Conservation (phyloP, 2,797 vertebrate species). For the Parambassis ranga region DNA sequence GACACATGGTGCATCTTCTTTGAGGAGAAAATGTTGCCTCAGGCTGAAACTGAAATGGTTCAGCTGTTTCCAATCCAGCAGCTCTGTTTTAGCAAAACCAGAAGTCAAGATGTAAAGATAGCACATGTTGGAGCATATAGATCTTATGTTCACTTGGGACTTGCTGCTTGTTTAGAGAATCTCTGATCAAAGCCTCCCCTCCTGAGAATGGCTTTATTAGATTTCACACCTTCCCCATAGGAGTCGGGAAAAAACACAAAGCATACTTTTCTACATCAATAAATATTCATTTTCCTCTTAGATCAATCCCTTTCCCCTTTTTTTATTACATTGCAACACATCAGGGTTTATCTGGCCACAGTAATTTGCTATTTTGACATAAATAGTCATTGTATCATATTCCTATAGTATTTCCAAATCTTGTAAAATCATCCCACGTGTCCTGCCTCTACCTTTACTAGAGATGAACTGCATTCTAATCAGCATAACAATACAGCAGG, state of each 20-base stretch:
- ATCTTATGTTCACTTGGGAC: constrained; percentile 75
- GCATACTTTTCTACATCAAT: constrained; percentile 78
- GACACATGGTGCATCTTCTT: constrained; percentile 57
- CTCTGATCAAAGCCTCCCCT: constrained; percentile 80
- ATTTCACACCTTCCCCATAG: constrained; percentile 79
- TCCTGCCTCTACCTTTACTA: constrained; percentile 34
- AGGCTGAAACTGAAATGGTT: constrained; percentile 75
- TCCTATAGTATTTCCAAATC: constrained; percentile 28
- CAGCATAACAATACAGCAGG: constrained; percentile 66
- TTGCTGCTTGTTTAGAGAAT: constrained; percentile 81
- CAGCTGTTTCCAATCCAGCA: constrained; percentile 84
- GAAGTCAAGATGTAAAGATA: constrained; percentile 79
- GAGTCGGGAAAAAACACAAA: constrained; percentile 76
- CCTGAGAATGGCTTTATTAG: constrained; percentile 82
- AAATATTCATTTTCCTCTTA: constrained; percentile 74
- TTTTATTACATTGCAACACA: constrained; percentile 50
- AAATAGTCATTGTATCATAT: constrained; percentile 61
- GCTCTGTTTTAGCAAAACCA: constrained; percentile 75
- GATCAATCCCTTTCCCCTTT: constrained; percentile 67
- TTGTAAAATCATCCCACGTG: constrained; percentile 9
- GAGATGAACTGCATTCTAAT: constrained; percentile 76
- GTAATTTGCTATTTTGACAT: constrained; percentile 47
- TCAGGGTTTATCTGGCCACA: constrained; percentile 43
- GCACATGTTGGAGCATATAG: constrained; percentile 72
- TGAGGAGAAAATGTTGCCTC: constrained; percentile 67